These are phyloP conservation scores for Rhizoglyphus robini DNA, from an alignment of 1,140 invertebrate genomes.

Conservation along the genomic window DNA sequence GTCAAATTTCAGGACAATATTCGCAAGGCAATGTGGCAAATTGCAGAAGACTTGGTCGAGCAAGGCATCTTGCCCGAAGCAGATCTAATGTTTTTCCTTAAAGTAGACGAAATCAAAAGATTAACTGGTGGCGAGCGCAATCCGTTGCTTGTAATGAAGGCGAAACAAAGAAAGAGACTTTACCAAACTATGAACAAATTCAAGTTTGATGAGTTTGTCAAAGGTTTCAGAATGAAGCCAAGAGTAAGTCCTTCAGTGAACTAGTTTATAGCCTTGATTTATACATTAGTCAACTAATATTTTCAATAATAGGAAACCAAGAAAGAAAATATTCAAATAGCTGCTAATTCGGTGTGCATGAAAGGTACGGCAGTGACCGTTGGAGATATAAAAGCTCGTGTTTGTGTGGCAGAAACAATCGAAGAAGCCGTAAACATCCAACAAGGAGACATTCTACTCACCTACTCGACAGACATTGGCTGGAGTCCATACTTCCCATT, in stretches of 20 bases:
- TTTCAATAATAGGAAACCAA: not conserved
- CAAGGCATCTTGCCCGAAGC: slow-evolving; percentile 48
- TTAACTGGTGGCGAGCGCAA: slow-evolving; percentile 42
- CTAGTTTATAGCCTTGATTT: too few relatives aligned
- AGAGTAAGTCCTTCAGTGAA: too few relatives aligned
- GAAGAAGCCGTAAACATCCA: slow-evolving; percentile 6
- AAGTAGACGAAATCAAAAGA: slow-evolving; percentile 45
- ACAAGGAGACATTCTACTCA: slow-evolving; percentile 60
- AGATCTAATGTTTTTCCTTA: slow-evolving; percentile 54
- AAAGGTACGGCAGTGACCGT: not conserved
- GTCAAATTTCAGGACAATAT: slow-evolving; percentile 42
- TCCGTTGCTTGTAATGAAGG: slow-evolving; percentile 47
- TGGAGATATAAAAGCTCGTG: slow-evolving; percentile 8
- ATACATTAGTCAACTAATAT: not conserved
- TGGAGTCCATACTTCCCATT: slow-evolving; percentile 78
- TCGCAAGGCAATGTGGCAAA: slow-evolving; percentile 42
- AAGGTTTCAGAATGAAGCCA: slow-evolving; percentile 33
- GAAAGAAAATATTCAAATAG: not conserved
- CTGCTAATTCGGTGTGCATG: not conserved
- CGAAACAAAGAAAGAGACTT: slow-evolving; percentile 45
- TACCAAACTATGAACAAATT: slow-evolving; percentile 42
- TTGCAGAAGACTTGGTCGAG: slow-evolving; percentile 45
- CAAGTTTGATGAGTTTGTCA: slow-evolving; percentile 48
- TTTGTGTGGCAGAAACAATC: not conserved
- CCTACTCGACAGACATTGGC: slow-evolving; percentile 61